Evolutionary conservation across 2,888 invertebrate genomes (phyloP).

Genomic region (Plebejus anna): DNA sequence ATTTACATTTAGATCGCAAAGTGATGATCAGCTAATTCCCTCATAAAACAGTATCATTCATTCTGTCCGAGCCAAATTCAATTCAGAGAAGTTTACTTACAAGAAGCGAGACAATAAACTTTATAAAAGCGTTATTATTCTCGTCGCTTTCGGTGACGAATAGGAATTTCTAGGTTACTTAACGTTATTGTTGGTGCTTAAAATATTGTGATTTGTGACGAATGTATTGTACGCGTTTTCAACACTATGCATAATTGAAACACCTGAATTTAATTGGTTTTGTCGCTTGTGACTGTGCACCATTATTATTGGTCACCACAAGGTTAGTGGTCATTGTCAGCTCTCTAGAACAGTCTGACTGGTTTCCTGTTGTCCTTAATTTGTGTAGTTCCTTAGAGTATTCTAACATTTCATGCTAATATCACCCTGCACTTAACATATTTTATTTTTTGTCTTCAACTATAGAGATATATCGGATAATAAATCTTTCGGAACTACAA

Average conservation of each 20-base stretch:
- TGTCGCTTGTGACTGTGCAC: slow-evolving; percentile 17
- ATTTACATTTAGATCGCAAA: background rate
- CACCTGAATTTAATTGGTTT: slow-evolving; percentile 27
- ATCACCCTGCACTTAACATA: background rate
- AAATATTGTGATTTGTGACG: slow-evolving; percentile 18
- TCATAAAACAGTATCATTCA: background rate
- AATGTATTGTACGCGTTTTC: slow-evolving; percentile 13
- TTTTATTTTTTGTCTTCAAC: background rate
- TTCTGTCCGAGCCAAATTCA: background rate
- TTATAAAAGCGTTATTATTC: slow-evolving; percentile 6
- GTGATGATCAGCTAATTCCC: background rate
- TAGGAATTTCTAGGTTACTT: slow-evolving; percentile 10
- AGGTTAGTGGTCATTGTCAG: background rate
- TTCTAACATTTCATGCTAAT: background rate
- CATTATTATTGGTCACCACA: background rate
- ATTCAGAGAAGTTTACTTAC: slow-evolving; percentile 6
- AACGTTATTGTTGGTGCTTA: background rate
- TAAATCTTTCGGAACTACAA: background rate
- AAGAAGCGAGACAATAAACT: background rate
- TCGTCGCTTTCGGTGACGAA: slow-evolving; percentile 5
- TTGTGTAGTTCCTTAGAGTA: background rate
- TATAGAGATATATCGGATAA: no score
- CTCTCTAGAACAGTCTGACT: slow-evolving; percentile 21
- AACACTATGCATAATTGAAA: slow-evolving; percentile 21
- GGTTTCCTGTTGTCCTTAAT: slow-evolving; percentile 10